These are phyloP conservation scores for Homarus gammarus DNA, from an alignment of 2,888 invertebrate species.

Conservation along the genomic window DNA sequence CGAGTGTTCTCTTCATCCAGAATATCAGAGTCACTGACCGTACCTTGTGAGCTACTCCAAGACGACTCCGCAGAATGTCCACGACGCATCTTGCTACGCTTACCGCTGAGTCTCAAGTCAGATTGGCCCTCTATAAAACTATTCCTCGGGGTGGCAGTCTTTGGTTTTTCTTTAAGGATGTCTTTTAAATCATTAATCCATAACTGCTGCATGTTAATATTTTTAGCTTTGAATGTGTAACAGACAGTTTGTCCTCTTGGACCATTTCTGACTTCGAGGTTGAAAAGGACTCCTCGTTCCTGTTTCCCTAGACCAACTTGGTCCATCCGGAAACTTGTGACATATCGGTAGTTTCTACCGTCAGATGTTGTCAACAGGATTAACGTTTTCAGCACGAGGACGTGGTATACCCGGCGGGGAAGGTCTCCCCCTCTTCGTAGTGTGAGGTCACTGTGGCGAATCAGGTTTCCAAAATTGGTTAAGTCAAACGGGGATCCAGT, in stretches of 20 bases:
- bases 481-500: slow-evolving; percentile 64
- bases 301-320: slow-evolving; percentile 54
- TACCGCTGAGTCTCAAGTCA: slow-evolving; percentile 2
- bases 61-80: slow-evolving; percentile 25
- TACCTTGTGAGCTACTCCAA: not conserved
- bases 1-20: not conserved
- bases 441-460: slow-evolving; percentile 51
- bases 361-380: slow-evolving; percentile 43
- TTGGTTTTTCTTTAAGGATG: slow-evolving; percentile 30
- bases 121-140: slow-evolving; percentile 52
- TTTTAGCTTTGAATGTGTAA: slow-evolving; percentile 67
- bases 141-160: slow-evolving; percentile 43
- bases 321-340: slow-evolving; percentile 67
- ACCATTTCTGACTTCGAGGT: slow-evolving; percentile 55
- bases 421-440: slow-evolving; percentile 54
- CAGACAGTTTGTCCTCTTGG: slow-evolving; percentile 26
- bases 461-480: slow-evolving; percentile 53
- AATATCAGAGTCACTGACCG: slow-evolving; percentile 13
- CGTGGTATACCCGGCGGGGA: slow-evolving; percentile 47
- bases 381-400: slow-evolving; percentile 57
- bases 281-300: slow-evolving; percentile 60
- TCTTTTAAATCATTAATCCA: slow-evolving; percentile 64
- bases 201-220: slow-evolving; percentile 60
- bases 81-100: slow-evolving; percentile 40
- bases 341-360: slow-evolving; percentile 53